Conservation (phyloP, 1,140 invertebrate species). For the Nixonia krombeini region DNA sequence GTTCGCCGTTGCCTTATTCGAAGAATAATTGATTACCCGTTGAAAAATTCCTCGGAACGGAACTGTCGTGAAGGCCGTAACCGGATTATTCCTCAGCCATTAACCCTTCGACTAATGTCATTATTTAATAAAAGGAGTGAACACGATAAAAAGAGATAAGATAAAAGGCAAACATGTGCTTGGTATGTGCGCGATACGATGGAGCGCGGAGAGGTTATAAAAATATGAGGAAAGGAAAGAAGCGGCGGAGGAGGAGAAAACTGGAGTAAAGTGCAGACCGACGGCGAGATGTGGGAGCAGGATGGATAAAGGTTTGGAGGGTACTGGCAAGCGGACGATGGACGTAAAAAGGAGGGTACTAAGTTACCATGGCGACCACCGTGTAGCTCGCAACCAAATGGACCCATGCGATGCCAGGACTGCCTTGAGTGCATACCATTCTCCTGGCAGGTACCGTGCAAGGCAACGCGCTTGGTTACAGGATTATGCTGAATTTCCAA, state of each 20-base stretch:
- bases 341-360: conserved; percentile 57
- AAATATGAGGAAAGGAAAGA: conserved; percentile 21
- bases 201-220: conserved; percentile 23
- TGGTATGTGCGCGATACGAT: conserved; percentile 6
- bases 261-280: conserved; percentile 14
- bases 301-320: conserved; percentile 26
- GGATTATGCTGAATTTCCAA: conserved; percentile 42
- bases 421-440: conserved; percentile 46
- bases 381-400: conserved; percentile 60
- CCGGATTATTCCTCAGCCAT: conserved; percentile 30
- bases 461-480: conserved; percentile 29
- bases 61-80: too few species aligned
- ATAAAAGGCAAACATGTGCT: conserved; percentile 7
- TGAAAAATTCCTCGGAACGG: too few species aligned
- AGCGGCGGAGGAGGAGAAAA: conserved; percentile 11
- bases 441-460: conserved; percentile 30
- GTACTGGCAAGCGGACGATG: conserved; percentile 43
- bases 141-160: conserved; percentile 19
- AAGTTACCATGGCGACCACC: conserved; percentile 63
- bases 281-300: conserved; percentile 24
- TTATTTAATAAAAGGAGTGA: conserved; percentile 22
- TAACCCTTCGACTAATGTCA: conserved; percentile 21
- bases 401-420: conserved; percentile 59
- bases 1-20: too few species aligned
- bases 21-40: too few species aligned